phyloP scores from a whole-genome alignment of 2,888 invertebrate species.

The Cheilosia pagana region DNA sequence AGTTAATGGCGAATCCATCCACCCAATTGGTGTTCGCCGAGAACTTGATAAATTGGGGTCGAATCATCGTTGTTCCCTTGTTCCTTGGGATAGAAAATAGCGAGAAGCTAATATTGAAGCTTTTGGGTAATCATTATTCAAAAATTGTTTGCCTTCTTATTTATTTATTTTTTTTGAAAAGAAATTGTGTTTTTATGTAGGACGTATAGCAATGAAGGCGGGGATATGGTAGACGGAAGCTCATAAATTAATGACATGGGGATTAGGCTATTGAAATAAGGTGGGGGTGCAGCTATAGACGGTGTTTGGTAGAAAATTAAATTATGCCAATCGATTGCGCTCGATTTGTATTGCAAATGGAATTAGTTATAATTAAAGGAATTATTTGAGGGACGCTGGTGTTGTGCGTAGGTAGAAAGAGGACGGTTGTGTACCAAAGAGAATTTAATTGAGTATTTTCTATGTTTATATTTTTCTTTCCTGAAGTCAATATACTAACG shows the following conservation, averaged over 20 bases:
- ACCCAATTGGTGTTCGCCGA: slow-evolving; percentile 69
- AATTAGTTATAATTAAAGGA: slow-evolving; percentile 33
- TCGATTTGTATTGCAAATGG: slow-evolving; percentile 68
- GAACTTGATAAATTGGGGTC: slow-evolving; percentile 73
- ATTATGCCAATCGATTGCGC: slow-evolving; percentile 72
- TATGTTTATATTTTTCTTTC: no score
- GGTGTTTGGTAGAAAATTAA: slow-evolving; percentile 54
- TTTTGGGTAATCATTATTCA: slow-evolving; percentile 72
- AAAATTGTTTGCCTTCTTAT: slow-evolving; percentile 65
- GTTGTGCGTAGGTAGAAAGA: no score
- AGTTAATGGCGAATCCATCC: slow-evolving; percentile 52
- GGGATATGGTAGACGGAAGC: slow-evolving; percentile 37
- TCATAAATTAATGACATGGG: slow-evolving; percentile 71
- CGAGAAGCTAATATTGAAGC: slow-evolving; percentile 57
- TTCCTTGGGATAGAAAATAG: slow-evolving; percentile 10
- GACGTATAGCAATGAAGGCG: not conserved
- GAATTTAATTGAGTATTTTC: no score
- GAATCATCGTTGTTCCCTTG: slow-evolving; percentile 39
- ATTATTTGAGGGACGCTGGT: not conserved
- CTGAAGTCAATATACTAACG: no score
- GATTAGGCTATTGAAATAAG: slow-evolving; percentile 29
- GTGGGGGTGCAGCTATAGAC: slow-evolving; percentile 10
- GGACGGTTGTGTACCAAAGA: no score
- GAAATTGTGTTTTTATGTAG: slow-evolving; percentile 45
- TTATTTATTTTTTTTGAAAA: slow-evolving; percentile 13